Evolutionary conservation across 2,888 invertebrate genomes (phyloP).

Genomic region (Zonitis immaculata): DNA sequence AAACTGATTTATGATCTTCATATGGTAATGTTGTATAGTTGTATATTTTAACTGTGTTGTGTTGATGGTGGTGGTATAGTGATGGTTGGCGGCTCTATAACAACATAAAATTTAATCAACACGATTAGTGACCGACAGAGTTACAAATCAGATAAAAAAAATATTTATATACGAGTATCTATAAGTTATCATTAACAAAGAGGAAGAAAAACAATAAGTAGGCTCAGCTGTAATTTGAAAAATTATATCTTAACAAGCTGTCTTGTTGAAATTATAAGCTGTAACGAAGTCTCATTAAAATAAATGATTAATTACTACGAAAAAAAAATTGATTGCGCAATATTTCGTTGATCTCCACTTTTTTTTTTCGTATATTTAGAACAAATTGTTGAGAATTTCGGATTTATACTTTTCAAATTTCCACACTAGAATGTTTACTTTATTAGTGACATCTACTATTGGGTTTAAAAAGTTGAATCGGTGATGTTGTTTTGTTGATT

Average conservation of each 20-base stretch:
- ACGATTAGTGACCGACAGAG: conserved; percentile 9
- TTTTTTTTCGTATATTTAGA: too few species aligned
- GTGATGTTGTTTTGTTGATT: too few species aligned
- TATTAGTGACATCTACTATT: too few species aligned
- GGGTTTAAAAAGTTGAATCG: too few species aligned
- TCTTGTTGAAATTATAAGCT: background rate
- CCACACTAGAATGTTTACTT: too few species aligned
- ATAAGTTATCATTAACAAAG: conserved; percentile 19
- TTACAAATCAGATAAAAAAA: conserved; percentile 12
- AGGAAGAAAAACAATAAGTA: conserved; percentile 3
- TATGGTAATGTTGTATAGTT: conserved; percentile 40
- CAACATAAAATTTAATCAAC: conserved; percentile 29
- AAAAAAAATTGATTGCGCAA: too few species aligned
- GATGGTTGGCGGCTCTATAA: conserved; percentile 21
- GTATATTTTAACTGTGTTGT: conserved; percentile 37
- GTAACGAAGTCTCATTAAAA: background rate
- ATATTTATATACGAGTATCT: too few species aligned
- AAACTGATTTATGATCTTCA: conserved; percentile 34
- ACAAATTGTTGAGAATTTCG: too few species aligned
- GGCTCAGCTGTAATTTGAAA: conserved; percentile 10
- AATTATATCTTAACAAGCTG: conserved; percentile 21
- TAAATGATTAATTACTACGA: background rate
- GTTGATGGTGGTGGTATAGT: too few species aligned
- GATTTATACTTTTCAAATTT: too few species aligned
- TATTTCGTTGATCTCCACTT: too few species aligned